These are phyloP conservation scores for Micrasema minimum DNA, from an alignment of 1,140 invertebrate species.

Conservation along the genomic window DNA sequence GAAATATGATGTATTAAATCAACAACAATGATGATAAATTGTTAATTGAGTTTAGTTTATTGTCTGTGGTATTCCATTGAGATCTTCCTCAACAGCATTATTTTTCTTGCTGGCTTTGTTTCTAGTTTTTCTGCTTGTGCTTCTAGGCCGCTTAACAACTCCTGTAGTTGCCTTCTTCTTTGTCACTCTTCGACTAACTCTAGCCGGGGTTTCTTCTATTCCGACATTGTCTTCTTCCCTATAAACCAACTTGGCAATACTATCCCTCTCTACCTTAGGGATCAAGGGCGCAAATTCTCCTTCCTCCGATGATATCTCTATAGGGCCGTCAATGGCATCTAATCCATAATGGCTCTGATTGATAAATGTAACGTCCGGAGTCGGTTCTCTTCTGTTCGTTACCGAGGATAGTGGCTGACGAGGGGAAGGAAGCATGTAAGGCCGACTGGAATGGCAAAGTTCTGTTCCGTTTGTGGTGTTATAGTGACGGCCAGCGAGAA, in stretches of 20 bases:
- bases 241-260: slow-evolving; percentile 13
- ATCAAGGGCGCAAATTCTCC: slow-evolving; percentile 24
- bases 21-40: too few relatives aligned
- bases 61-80: slow-evolving; percentile 6
- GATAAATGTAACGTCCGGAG: slow-evolving; percentile 11
- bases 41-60: too few relatives aligned
- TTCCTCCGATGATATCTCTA: slow-evolving; percentile 35
- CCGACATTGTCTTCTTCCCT: slow-evolving; percentile 5
- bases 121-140: slow-evolving; percentile 36
- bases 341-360: slow-evolving; percentile 1
- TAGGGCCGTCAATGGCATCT: slow-evolving; percentile 2
- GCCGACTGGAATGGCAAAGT: slow-evolving; percentile 23
- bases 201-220: slow-evolving; percentile 9
- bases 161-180: slow-evolving; percentile 13
- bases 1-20: too few relatives aligned
- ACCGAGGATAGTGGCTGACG: slow-evolving; percentile 38
- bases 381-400: slow-evolving; percentile 14
- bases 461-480: slow-evolving; percentile 17
- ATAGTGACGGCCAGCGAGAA: slow-evolving; percentile 14
- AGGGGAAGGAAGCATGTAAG: slow-evolving; percentile 44
- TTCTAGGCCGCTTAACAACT: slow-evolving; percentile 30
- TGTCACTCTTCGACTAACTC: slow-evolving; percentile 5
- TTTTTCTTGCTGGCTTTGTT: slow-evolving; percentile 6
- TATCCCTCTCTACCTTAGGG: slow-evolving; percentile 28
- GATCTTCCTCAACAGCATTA: too few relatives aligned